phyloP scores from a whole-genome alignment of 2,888 invertebrate species.

The Acanthosepion pharaonis region DNA sequence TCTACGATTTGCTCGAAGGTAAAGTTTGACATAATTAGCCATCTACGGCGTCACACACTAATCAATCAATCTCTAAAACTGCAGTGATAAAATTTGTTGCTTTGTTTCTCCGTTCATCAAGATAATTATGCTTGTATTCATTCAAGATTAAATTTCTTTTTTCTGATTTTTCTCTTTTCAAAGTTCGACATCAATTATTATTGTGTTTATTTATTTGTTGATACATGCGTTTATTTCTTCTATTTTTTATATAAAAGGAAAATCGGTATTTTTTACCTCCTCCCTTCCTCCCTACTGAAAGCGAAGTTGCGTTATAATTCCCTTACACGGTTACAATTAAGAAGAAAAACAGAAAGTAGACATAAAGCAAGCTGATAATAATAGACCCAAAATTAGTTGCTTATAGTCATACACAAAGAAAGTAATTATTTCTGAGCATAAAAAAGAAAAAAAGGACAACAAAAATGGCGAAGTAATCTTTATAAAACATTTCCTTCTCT shows the following conservation, averaged over 20 bases:
- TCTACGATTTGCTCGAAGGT: neutral
- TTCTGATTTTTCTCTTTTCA: neutral
- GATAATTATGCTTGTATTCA: slow-evolving; percentile 1
- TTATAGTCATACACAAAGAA: slow-evolving; percentile 21
- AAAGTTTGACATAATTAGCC: neutral
- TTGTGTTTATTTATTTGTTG: neutral
- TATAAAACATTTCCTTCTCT: neutral
- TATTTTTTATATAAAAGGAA: neutral
- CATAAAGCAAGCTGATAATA: neutral
- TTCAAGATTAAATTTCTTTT: neutral
- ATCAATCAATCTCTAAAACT: neutral
- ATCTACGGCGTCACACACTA: neutral
- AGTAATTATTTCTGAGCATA: neutral
- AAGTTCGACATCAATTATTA: neutral
- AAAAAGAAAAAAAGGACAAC: neutral
- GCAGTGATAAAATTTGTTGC: neutral
- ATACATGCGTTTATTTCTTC: neutral
- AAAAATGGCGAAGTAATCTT: neutral
- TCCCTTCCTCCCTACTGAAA: neutral
- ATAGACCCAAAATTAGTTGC: neutral
- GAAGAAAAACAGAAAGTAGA: neutral
- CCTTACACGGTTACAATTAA: neutral
- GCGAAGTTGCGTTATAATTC: neutral
- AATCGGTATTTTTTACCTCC: neutral
- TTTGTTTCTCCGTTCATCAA: neutral